Conservation (phyloP, 2,797 vertebrate genomes). For the Artibeus lituratus region DNA sequence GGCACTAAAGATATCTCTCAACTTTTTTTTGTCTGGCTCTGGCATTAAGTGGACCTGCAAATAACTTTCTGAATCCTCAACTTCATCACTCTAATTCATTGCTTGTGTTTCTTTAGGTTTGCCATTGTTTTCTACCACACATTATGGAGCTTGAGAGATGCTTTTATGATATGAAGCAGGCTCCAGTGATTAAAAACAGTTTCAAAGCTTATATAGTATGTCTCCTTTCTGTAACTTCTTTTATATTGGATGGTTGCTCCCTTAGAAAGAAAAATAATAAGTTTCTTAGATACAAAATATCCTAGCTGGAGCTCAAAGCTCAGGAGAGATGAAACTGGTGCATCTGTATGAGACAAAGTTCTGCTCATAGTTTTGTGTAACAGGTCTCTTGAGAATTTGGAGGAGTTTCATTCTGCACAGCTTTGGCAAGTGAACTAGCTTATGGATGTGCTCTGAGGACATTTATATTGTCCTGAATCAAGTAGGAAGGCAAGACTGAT, state of each 20-base stretch:
- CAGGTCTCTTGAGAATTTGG: neutral
- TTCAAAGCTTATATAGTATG: conserved; percentile 6
- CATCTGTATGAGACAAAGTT: neutral
- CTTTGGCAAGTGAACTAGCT: neutral
- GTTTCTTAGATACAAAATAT: conserved; percentile 26
- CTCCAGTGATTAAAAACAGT: conserved; percentile 32
- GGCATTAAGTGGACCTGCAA: neutral
- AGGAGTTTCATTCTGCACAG: neutral
- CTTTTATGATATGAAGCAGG: neutral
- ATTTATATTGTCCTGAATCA: neutral
- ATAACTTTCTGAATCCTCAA: conserved; percentile 11
- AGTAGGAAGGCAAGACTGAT: neutral
- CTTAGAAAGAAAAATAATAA: conserved; percentile 38
- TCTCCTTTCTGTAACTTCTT: conserved; percentile 30
- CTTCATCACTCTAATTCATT: neutral
- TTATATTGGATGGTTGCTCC: conserved; percentile 21
- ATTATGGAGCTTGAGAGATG: neutral
- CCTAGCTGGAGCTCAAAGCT: conserved; percentile 12
- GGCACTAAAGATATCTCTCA: neutral
- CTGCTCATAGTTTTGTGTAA: neutral
- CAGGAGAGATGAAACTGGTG: neutral
- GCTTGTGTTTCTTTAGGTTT: neutral
- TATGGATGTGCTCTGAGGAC: neutral
- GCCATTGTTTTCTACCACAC: neutral
- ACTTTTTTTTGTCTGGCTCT: neutral